These are phyloP conservation scores for Chloroceryle inda DNA, from an alignment of 2,797 vertebrate species.

Conservation along the genomic window DNA sequence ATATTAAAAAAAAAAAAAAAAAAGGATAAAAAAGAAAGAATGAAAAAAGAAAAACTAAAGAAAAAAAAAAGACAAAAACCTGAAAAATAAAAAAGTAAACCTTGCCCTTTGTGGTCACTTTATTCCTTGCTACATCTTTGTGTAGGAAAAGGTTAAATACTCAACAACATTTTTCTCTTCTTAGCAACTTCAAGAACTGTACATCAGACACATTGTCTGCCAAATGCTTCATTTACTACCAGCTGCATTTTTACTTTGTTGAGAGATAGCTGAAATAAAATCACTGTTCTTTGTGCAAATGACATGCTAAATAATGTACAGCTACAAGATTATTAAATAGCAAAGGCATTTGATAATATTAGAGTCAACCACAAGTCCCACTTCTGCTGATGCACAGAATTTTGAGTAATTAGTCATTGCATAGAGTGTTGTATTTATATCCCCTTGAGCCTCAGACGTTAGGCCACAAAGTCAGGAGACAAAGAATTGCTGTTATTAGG, in stretches of 20 bases:
- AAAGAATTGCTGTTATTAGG: constrained; percentile 79
- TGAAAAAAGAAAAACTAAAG: fast-evolving
- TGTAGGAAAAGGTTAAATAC: constrained; percentile 74
- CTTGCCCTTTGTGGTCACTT: constrained; percentile 55
- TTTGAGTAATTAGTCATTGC: constrained; percentile 82
- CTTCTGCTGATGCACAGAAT: constrained; percentile 82
- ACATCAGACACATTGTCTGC: constrained; percentile 76
- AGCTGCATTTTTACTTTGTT: constrained; percentile 79
- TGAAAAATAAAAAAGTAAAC: not conserved
- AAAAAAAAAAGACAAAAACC: too few species aligned
- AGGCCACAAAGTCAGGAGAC: constrained; percentile 82
- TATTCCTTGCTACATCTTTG: constrained; percentile 30
- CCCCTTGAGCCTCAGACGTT: constrained; percentile 78
- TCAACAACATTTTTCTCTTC: constrained; percentile 59
- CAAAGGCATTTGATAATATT: constrained; percentile 81
- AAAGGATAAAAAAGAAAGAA: not conserved
- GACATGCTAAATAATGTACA: constrained; percentile 67
- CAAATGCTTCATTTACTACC: constrained; percentile 78
- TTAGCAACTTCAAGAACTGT: constrained; percentile 66
- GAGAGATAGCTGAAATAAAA: constrained; percentile 79
- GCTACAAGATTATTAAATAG: constrained; percentile 78
- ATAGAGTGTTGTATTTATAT: constrained; percentile 78
- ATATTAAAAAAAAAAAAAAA: too few species aligned
- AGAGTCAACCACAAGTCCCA: constrained; percentile 80
- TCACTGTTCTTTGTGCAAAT: constrained; percentile 77